Conservation (phyloP, 2,888 invertebrate species). For the Sisyra terminalis region DNA sequence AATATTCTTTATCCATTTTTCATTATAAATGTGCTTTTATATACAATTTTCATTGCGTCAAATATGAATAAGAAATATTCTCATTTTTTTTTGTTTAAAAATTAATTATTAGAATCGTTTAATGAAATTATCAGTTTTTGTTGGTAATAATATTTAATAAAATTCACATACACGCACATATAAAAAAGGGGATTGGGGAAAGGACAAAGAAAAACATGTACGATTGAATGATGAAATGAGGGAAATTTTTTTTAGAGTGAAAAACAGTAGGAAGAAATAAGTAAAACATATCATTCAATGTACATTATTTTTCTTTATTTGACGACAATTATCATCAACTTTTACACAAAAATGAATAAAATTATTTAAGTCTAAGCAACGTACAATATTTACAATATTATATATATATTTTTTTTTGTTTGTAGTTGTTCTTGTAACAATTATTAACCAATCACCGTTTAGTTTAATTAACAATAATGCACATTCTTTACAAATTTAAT, state of each 20-base stretch:
- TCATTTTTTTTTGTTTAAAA: slow-evolving; percentile 3
- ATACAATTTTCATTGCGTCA: slow-evolving; percentile 6
- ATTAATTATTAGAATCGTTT: background rate
- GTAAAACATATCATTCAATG: background rate
- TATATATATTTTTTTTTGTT: background rate
- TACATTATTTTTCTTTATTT: slow-evolving; percentile 1
- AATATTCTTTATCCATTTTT: no score
- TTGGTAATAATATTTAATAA: background rate
- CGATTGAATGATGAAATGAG: no score
- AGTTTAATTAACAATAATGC: slow-evolving; percentile 4
- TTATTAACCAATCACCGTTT: background rate
- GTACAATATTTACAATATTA: slow-evolving; percentile 5
- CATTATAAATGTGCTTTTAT: slow-evolving; percentile 9
- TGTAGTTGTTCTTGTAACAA: no score
- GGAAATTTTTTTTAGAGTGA: background rate
- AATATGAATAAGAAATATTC: background rate
- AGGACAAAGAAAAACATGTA: no score
- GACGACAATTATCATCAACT: no score
- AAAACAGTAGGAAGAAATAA: background rate
- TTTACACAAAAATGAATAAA: no score
- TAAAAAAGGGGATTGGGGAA: slow-evolving; percentile 2
- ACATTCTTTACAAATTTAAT: slow-evolving; percentile 5
- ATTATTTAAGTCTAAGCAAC: slow-evolving; percentile 3
- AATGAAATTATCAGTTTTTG: background rate
- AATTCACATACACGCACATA: slow-evolving; percentile 7